Evolutionary conservation across 2,888 invertebrate species (phyloP).

Genomic region (Amiota communis): DNA sequence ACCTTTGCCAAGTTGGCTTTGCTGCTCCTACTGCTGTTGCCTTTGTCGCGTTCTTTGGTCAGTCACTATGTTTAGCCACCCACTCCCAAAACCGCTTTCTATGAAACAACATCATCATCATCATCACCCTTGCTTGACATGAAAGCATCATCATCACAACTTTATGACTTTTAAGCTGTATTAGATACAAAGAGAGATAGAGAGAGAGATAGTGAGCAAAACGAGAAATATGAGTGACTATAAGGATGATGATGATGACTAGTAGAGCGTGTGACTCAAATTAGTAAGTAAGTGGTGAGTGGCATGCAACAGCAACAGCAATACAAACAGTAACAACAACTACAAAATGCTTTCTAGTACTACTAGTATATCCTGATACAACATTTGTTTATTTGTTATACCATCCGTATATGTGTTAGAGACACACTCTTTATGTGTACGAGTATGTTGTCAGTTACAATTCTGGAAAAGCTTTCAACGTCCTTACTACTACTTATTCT

Average conservation of each 20-base stretch:
- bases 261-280: conserved; percentile 1
- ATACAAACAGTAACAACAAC: too few species aligned
- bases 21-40: background rate
- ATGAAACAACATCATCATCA: background rate
- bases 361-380: too few species aligned
- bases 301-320: background rate
- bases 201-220: background rate
- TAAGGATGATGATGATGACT: background rate
- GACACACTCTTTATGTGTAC: background rate
- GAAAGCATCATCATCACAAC: conserved; percentile 17
- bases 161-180: conserved; percentile 24
- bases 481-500: conserved; percentile 6
- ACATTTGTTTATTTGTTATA: background rate
- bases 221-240: background rate
- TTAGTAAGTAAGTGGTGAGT: background rate
- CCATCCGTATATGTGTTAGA: background rate
- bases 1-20: conserved; percentile 21
- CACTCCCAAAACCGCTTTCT: background rate
- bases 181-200: background rate
- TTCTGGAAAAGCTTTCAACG: conserved; percentile 18
- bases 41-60: conserved; percentile 6
- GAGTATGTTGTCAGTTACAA: conserved; percentile 8
- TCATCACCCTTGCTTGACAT: conserved; percentile 2
- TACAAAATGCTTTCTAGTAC: too few species aligned
- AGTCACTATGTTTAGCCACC: background rate